Evolutionary conservation across 1,140 invertebrate species (phyloP).

Genomic region (Anadara kagoshimensis): DNA sequence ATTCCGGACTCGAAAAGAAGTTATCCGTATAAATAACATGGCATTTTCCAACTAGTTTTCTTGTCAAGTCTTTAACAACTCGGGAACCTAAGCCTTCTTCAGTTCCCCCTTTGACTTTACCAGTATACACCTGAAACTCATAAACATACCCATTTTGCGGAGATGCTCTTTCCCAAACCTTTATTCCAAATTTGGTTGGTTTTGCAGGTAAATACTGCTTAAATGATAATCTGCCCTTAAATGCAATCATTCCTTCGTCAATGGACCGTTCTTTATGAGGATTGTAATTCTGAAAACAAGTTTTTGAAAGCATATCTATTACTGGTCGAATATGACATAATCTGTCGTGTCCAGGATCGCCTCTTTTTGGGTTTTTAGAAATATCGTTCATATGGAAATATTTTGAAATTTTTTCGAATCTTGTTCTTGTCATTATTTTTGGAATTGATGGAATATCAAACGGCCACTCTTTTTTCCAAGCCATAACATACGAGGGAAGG

Average conservation of each 20-base stretch:
- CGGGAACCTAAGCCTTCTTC: conserved; percentile 8
- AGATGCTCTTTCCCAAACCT: too few species aligned
- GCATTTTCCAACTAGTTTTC: conserved; percentile 3
- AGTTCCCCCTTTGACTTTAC: neutral
- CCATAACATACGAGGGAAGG: conserved; percentile 3
- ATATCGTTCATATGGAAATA: too few species aligned
- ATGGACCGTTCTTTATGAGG: conserved; percentile 18
- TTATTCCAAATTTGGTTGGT: conserved; percentile 27
- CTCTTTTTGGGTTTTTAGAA: neutral
- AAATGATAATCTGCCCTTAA: conserved; percentile 9
- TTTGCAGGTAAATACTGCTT: conserved; percentile 27
- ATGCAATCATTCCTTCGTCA: conserved; percentile 31
- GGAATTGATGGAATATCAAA: too few species aligned
- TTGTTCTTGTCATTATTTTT: too few species aligned
- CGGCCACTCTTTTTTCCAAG: conserved; percentile 11
- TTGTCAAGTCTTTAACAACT: conserved; percentile 1
- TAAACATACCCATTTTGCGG: too few species aligned
- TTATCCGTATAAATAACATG: conserved; percentile 18
- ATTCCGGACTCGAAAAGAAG: conserved; percentile 10
- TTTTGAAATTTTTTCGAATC: too few species aligned
- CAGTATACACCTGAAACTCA: too few species aligned
- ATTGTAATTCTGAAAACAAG: conserved; percentile 7
- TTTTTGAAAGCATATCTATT: neutral
- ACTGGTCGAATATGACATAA: conserved; percentile 17
- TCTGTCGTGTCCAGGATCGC: conserved; percentile 20